Conservation (phyloP, 2,888 invertebrate species). For the Torymus tubicola region DNA sequence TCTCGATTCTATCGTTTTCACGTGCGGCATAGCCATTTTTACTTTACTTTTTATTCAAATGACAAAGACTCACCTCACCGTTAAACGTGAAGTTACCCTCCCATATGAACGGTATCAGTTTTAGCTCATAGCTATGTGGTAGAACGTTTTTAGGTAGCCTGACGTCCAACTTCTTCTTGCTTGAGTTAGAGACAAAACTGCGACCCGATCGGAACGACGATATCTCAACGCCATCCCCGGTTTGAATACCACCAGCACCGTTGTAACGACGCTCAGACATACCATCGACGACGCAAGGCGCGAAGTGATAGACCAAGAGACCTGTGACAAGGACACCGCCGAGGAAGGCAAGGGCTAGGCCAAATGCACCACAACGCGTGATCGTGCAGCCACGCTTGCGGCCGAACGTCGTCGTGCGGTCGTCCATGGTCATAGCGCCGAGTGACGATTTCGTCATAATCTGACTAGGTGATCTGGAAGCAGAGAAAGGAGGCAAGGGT, state of each 20-base stretch:
- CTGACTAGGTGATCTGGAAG: constrained; percentile 15
- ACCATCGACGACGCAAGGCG: constrained; percentile 81
- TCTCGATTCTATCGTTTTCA: too few relatives aligned
- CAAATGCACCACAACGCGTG: constrained; percentile 81
- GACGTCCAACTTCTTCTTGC: constrained; percentile 79
- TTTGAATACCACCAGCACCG: constrained; percentile 9
- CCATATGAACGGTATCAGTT: constrained; percentile 84
- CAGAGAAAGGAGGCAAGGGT: background rate
- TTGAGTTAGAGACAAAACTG: constrained; percentile 14
- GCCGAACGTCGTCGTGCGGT: constrained; percentile 81
- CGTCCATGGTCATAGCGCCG: constrained; percentile 79
- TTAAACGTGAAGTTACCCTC: constrained; percentile 88
- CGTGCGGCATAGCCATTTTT: too few relatives aligned
- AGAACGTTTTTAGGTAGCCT: constrained; percentile 83
- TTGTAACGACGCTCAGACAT: constrained; percentile 9
- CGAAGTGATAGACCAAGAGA: constrained; percentile 86
- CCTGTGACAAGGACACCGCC: constrained; percentile 84
- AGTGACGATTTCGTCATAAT: constrained; percentile 52
- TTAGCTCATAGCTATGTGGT: constrained; percentile 84
- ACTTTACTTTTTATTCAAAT: too few relatives aligned
- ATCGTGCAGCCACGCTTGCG: constrained; percentile 82
- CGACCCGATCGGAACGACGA: constrained; percentile 21
- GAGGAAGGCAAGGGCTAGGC: constrained; percentile 82
- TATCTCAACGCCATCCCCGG: constrained; percentile 31
- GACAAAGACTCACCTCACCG: constrained; percentile 77